Conservation (phyloP, 2,113 vertebrate species). For the Sturnus vulgaris region DNA sequence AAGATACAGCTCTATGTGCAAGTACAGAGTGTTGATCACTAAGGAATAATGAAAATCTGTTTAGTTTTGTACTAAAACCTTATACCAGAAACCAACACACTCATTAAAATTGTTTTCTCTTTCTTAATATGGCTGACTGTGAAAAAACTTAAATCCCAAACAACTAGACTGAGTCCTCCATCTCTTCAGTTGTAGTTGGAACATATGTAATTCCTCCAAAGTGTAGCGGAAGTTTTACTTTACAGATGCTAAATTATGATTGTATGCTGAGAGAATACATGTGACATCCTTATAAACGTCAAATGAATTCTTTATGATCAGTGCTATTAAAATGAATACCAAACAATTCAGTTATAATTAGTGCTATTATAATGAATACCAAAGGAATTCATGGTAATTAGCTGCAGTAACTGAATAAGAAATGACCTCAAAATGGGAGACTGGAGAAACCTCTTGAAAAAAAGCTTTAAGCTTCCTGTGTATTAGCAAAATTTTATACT, state of each 20-base stretch:
- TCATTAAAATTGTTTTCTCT: background rate
- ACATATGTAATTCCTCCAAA: background rate
- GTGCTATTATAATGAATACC: slow-evolving; percentile 42
- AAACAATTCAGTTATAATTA: slow-evolving; percentile 60
- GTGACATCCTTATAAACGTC: background rate
- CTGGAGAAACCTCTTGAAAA: background rate
- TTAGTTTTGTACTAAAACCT: background rate
- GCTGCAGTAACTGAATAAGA: slow-evolving; percentile 30
- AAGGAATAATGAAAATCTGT: background rate
- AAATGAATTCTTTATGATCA: slow-evolving; percentile 44
- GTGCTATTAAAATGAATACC: slow-evolving; percentile 27
- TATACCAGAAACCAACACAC: background rate
- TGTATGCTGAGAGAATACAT: background rate
- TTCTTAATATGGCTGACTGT: background rate
- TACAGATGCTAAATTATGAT: slow-evolving; percentile 37
- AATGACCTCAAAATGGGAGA: slow-evolving; percentile 21
- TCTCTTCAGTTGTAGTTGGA: background rate
- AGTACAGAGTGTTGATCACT: background rate
- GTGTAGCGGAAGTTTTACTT: background rate
- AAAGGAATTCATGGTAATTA: slow-evolving; percentile 38
- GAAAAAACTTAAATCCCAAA: background rate
- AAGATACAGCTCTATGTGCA: background rate
- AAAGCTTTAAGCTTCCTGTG: background rate
- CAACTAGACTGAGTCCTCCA: background rate
- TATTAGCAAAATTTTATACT: background rate